Percentiles rank a stretch among this genome's conserved stretches.
Conservation (phyloP, 2,888 invertebrate genomes). For the Pristionchus fissidentatus region DNA sequence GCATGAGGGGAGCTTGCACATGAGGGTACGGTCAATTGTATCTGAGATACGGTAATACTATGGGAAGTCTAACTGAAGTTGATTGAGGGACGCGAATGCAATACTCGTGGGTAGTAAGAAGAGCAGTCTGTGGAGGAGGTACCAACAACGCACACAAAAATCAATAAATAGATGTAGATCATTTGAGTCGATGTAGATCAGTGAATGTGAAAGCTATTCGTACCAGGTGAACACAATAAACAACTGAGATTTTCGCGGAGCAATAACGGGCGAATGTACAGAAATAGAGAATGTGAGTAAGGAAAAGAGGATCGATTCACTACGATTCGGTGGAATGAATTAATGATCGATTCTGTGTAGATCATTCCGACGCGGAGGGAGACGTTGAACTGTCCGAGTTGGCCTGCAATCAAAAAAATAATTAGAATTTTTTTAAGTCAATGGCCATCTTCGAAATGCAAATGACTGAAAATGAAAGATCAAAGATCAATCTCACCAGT, state of each 20-base stretch:
- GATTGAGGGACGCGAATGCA: not conserved
- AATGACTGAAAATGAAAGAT: not conserved
- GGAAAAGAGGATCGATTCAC: too few species aligned
- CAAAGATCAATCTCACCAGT: constrained; percentile 31
- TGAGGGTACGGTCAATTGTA: constrained; percentile 10
- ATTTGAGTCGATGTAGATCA: constrained; percentile 15
- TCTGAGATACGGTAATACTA: constrained; percentile 1
- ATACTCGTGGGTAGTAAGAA: constrained; percentile 20
- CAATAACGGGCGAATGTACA: constrained; percentile 9
- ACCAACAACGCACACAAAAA: not conserved
- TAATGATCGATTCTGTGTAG: too few species aligned
- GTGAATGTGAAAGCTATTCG: constrained; percentile 10
- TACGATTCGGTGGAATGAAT: too few species aligned
- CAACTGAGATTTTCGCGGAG: not conserved
- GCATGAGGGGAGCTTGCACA: constrained; percentile 24
- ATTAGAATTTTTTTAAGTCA: too few species aligned
- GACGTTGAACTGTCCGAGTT: constrained; percentile 45
- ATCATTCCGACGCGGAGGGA: constrained; percentile 28
- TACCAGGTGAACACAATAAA: constrained; percentile 14
- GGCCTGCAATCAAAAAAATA: not conserved
- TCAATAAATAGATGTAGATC: constrained; percentile 1
- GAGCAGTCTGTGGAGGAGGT: constrained; percentile 12
- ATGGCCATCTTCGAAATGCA: too few species aligned
- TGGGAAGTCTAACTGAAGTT: not conserved
- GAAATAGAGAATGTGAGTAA: not conserved